phyloP scores from a whole-genome alignment of 1,140 invertebrate genomes.

The Drosophila nebulosa region DNA sequence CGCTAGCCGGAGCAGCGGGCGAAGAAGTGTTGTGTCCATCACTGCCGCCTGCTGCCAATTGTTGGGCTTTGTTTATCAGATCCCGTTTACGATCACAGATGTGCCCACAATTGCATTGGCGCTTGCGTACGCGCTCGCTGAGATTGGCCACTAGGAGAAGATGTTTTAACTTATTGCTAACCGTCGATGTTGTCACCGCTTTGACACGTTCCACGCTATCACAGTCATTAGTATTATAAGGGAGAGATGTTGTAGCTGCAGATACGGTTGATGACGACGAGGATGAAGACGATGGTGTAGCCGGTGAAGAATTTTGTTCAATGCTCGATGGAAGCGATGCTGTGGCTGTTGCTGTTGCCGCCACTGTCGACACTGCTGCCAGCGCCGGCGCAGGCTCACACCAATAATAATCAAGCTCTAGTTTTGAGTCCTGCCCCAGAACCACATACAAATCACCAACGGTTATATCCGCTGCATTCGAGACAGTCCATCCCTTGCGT shows the following conservation, averaged over 20 bases:
- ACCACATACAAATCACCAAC: constrained; percentile 95
- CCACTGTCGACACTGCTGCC: too few relatives aligned
- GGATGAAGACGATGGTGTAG: background rate
- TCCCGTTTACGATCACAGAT: constrained; percentile 72
- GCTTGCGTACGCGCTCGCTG: constrained; percentile 71
- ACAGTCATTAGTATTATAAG: constrained; percentile 74
- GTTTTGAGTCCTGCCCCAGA: constrained; percentile 90
- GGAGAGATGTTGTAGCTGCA: constrained; percentile 27
- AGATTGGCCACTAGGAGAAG: constrained; percentile 76
- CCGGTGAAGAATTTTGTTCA: background rate
- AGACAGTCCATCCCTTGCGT: constrained; percentile 89
- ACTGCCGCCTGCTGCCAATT: constrained; percentile 21
- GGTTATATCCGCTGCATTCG: constrained; percentile 88
- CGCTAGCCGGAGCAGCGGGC: background rate
- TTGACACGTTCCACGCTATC: constrained; percentile 71
- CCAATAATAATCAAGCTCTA: constrained; percentile 93
- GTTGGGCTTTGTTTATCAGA: constrained; percentile 51
- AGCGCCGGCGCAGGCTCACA: constrained; percentile 35
- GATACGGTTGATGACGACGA: background rate
- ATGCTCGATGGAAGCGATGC: background rate
- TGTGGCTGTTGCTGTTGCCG: background rate
- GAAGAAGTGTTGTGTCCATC: background rate
- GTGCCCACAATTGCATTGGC: constrained; percentile 75
- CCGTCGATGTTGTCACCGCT: constrained; percentile 55
- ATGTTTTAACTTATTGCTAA: constrained; percentile 78